phyloP scores from a whole-genome alignment of 2,113 vertebrate species.

The Tautogolabrus adspersus region DNA sequence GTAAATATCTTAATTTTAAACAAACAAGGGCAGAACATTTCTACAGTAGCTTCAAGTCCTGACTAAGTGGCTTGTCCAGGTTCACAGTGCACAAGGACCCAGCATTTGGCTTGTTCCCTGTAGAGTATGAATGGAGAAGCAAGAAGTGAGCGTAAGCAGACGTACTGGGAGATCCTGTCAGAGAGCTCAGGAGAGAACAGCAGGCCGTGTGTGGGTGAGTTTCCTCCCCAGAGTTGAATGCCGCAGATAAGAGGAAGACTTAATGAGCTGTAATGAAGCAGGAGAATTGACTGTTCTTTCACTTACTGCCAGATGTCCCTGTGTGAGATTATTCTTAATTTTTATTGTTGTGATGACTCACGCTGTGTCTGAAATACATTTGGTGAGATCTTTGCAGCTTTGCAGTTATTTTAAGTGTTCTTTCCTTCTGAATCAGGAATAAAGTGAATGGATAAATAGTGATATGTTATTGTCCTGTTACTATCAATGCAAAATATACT shows the following conservation, averaged over 20 bases:
- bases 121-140: constrained; percentile 81
- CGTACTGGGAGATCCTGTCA: constrained; percentile 79
- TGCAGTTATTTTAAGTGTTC: neutral
- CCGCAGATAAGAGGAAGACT: constrained; percentile 32
- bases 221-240: constrained; percentile 39
- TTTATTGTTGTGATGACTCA: neutral
- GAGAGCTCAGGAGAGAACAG: constrained; percentile 55
- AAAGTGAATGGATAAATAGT: neutral
- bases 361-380: constrained; percentile 1
- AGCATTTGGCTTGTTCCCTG: constrained; percentile 67
- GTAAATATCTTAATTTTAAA: too few species aligned
- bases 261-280: constrained; percentile 66
- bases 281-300: constrained; percentile 44
- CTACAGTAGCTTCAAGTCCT: neutral
- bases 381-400: neutral
- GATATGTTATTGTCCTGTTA: neutral
- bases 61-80: constrained; percentile 42
- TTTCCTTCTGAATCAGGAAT: neutral
- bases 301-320: constrained; percentile 17
- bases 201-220: constrained; percentile 73
- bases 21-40: neutral
- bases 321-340: constrained; percentile 14
- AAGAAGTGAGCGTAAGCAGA: constrained; percentile 56
- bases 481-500: neutral
- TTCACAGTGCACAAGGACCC: constrained; percentile 71